Conservation (phyloP, 2,113 vertebrate genomes). For the Gymnobelideus leadbeateri region DNA sequence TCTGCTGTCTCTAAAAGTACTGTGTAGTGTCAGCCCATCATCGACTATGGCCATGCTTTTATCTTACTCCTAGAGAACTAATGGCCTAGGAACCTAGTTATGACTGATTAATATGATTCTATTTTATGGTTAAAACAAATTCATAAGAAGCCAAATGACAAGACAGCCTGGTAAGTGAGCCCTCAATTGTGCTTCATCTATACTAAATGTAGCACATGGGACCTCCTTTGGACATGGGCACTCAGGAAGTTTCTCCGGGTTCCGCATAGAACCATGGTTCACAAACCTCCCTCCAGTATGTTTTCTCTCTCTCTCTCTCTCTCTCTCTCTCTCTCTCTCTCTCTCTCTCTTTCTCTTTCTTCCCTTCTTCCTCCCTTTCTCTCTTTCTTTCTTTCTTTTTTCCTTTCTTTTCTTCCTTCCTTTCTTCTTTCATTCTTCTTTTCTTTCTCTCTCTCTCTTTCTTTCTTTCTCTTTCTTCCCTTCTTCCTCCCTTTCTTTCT, state of each 20-base stretch:
- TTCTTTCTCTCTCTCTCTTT: no score
- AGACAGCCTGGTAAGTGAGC: background rate
- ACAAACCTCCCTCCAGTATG: background rate
- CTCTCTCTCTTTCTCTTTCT: no score
- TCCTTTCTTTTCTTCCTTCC: no score
- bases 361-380: no score
- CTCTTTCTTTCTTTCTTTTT: no score
- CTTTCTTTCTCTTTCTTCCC: no score
- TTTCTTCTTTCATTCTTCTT: fast-evolving
- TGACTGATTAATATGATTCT: background rate
- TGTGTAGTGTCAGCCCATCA: background rate
- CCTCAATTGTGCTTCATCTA: background rate
- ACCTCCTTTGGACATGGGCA: background rate
- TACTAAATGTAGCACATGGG: background rate
- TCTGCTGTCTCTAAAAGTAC: background rate
- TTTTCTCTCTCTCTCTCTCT: background rate
- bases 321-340: no score
- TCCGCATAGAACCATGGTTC: background rate
- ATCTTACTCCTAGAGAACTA: no score
- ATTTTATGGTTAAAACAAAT: background rate
- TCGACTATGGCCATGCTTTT: no score
- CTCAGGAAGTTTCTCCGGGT: background rate
- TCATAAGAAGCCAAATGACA: background rate
- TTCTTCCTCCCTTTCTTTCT: no score
- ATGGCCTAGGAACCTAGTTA: background rate